Conservation (phyloP, 2,113 vertebrate genomes). For the Archocentrus centrarchus region DNA sequence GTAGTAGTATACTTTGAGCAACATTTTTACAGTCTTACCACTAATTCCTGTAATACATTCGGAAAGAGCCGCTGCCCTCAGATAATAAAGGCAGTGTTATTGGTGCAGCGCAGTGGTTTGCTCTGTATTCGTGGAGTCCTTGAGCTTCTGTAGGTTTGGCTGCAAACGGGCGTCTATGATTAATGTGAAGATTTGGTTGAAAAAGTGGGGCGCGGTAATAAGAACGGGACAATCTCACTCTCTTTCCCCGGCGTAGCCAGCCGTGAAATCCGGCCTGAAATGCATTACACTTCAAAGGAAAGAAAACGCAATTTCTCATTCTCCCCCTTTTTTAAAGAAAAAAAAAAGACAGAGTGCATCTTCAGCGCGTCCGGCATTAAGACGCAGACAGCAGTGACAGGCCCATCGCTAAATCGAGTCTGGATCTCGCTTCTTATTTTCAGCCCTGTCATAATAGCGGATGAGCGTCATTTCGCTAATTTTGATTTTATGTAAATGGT, state of each 20-base stretch:
- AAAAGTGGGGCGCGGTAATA: slow-evolving; percentile 92
- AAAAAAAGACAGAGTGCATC: slow-evolving; percentile 87
- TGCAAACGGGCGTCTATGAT: slow-evolving; percentile 86
- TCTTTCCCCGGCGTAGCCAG: slow-evolving; percentile 84
- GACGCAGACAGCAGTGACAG: slow-evolving; percentile 88
- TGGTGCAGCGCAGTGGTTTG: slow-evolving; percentile 38
- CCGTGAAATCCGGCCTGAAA: slow-evolving; percentile 95
- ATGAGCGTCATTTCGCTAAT: slow-evolving; percentile 90
- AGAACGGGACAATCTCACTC: slow-evolving; percentile 88
- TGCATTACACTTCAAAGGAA: slow-evolving; percentile 94
- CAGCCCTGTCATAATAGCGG: slow-evolving; percentile 76
- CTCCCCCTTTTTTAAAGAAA: slow-evolving; percentile 71
- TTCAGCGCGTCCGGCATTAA: slow-evolving; percentile 89
- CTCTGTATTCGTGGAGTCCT: slow-evolving; percentile 66
- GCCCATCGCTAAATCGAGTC: slow-evolving; percentile 77
- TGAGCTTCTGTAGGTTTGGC: slow-evolving; percentile 85
- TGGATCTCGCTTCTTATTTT: slow-evolving; percentile 55
- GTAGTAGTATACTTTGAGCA: neutral
- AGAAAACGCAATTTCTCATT: slow-evolving; percentile 96
- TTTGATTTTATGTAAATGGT: slow-evolving; percentile 94
- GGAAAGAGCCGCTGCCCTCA: neutral
- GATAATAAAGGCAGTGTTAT: slow-evolving; percentile 53
- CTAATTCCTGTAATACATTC: neutral
- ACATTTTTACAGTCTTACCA: neutral
- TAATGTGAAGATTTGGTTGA: slow-evolving; percentile 95